Conservation (phyloP, 1,140 invertebrate genomes). For the Armadillidium nasatum region DNA sequence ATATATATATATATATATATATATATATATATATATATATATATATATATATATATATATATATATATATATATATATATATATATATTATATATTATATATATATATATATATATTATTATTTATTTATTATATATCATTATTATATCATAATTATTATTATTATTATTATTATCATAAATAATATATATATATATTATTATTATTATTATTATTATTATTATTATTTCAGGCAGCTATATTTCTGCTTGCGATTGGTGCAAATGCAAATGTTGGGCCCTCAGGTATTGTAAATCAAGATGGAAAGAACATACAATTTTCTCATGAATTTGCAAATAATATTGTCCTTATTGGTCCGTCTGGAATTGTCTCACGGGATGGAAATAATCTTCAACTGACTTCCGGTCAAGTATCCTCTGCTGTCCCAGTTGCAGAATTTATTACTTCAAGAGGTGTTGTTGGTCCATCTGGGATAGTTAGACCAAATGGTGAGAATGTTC, state of each 20-base stretch:
- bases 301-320: slow-evolving; percentile 26
- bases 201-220: too few species aligned
- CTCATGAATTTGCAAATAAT: slow-evolving; percentile 27
- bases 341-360: slow-evolving; percentile 27
- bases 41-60: too few species aligned
- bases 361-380: slow-evolving; percentile 22
- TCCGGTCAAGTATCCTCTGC: slow-evolving; percentile 12
- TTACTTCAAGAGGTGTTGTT: slow-evolving; percentile 12
- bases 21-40: too few species aligned
- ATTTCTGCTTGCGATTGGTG: slow-evolving; percentile 22
- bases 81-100: too few species aligned
- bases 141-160: too few species aligned
- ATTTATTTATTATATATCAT: too few species aligned
- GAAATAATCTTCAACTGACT: slow-evolving; percentile 25
- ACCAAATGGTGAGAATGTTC: slow-evolving; percentile 30
- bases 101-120: too few species aligned
- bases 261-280: slow-evolving; percentile 26
- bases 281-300: slow-evolving; percentile 24
- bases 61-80: too few species aligned
- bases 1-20: too few species aligned
- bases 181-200: too few species aligned
- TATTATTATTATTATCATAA: too few species aligned
- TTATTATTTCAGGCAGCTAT: slow-evolving; percentile 26
- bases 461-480: slow-evolving; percentile 38
- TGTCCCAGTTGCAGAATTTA: not conserved